A percentile compares a stretch with the other conserved stretches of the same genome.
phyloP scores from a whole-genome alignment of 2,113 vertebrate genomes.

The Gobio gobio region DNA sequence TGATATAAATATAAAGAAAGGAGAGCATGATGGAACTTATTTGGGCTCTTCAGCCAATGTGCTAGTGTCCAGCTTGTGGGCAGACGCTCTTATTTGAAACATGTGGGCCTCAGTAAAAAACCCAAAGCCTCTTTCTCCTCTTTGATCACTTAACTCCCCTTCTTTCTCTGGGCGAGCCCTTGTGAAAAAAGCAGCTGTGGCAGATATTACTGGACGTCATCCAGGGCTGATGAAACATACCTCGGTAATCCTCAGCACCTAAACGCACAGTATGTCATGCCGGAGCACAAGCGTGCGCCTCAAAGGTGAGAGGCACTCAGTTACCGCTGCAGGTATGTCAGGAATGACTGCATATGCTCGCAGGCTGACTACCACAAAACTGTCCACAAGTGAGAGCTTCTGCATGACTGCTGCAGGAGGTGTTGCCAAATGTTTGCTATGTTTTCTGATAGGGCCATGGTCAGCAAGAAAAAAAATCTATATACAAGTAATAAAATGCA shows the following conservation, averaged over 20 bases:
- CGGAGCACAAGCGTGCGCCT: background rate
- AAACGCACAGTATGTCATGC: constrained; percentile 47
- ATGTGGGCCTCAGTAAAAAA: constrained; percentile 41
- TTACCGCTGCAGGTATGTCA: constrained; percentile 25
- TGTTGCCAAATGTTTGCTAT: background rate
- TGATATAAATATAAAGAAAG: background rate
- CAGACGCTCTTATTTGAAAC: constrained; percentile 48
- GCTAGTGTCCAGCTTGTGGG: constrained; percentile 47
- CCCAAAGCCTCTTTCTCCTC: constrained; percentile 8
- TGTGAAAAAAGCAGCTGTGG: constrained; percentile 44
- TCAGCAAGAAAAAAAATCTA: background rate
- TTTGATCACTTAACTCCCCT: constrained; percentile 26
- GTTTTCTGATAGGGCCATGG: background rate
- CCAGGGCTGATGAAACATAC: constrained; percentile 50
- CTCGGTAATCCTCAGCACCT: constrained; percentile 49
- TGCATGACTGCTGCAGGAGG: background rate
- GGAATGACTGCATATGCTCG: constrained; percentile 61
- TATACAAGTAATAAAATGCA: background rate
- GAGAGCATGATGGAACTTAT: background rate
- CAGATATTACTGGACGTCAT: constrained; percentile 58
- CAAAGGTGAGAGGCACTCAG: constrained; percentile 43
- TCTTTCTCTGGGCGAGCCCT: background rate
- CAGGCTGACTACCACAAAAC: constrained; percentile 53
- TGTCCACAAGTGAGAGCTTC: constrained; percentile 44
- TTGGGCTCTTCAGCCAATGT: background rate